Percentiles rank a stretch among this genome's conserved stretches.
Evolutionary conservation across 2,113 vertebrate species (phyloP).

Genomic region (Megaleporinus macrocephalus): DNA sequence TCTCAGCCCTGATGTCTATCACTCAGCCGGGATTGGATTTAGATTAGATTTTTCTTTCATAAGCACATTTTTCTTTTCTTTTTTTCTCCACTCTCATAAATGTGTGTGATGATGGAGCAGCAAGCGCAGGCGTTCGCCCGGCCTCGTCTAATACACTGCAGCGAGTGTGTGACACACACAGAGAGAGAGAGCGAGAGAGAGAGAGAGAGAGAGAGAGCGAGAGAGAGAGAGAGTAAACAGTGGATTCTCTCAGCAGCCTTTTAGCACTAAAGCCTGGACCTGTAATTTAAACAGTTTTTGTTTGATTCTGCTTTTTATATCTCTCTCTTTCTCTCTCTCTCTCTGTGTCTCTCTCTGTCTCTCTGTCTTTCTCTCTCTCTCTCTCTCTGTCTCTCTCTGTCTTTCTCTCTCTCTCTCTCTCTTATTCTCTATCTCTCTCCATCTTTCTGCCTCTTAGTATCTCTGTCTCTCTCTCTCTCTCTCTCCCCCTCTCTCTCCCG

Average conservation of each 20-base stretch:
- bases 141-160: slow-evolving; percentile 2
- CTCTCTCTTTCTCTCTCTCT: slow-evolving; percentile 9
- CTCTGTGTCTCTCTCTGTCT: too few species aligned
- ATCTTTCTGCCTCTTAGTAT: slow-evolving; percentile 52
- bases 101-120: background rate
- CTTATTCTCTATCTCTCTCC: slow-evolving; percentile 46
- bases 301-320: slow-evolving; percentile 23
- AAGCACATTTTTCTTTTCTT: slow-evolving; percentile 22
- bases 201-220: slow-evolving; percentile 17
- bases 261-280: slow-evolving; percentile 21
- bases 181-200: slow-evolving; percentile 16
- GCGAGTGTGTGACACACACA: slow-evolving; percentile 22
- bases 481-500: background rate
- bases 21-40: slow-evolving; percentile 62
- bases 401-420: slow-evolving; percentile 34
- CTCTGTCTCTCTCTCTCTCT: too few species aligned
- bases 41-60: slow-evolving; percentile 59
- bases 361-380: background rate
- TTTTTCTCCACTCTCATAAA: background rate
- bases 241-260: background rate
- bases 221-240: slow-evolving; percentile 9
- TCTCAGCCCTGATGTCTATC: slow-evolving; percentile 70
- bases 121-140: background rate
- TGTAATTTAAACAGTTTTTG: slow-evolving; percentile 40
- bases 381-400: slow-evolving; percentile 18